Base-by-base conservation (phyloP, 2,888 invertebrate genomes). In the Girardia tigrina region DNA sequence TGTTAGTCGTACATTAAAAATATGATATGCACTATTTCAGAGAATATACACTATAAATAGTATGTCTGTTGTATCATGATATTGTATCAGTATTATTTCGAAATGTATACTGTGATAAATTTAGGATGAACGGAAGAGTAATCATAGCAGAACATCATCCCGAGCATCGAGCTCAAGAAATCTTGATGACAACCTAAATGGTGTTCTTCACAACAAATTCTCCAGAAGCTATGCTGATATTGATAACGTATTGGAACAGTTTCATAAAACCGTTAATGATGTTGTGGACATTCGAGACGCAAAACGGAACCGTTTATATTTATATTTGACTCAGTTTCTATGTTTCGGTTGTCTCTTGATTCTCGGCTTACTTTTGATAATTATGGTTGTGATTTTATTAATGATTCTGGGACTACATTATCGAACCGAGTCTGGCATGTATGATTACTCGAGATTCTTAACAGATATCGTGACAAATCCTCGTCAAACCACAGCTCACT, bases 381-480 rank as follows among this genome's bases (percentile, higher is more conserved):
- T 56, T 56, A 56, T 56, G 56, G 23, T 56, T 56, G 23, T 56
- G 20, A 56, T 56, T 56, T 56, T 56, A 16, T 20, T 56, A 56
- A 56, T 56, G 56, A 23, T 56, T 6, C n/a, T 56, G n/a, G 56
- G 56, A 4, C n/a, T 56, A 56, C 56, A 56, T 16, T 56, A 56
- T n/a, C 56, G 56, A 4, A 56, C 4, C 2, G 56, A 56, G n/a
- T 4, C 56, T 20, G 56, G 56, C 23, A 16, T 56, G 4, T 56
- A 56, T 56, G 56, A 56, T 56, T 56, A 56, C n/a, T 56, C 56
- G 2, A 56, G n/a, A 56, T 8, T 56, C 23, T 23, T 56, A 4
- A 56, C 56, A 56, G 56, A 56, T 56, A 56, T 56, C n/a, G 56
- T 56, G 20, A 56, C 56, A 20, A 56, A 56, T n/a, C 56, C 56